These are phyloP conservation scores for Eira barbara DNA, from an alignment of 2,113 vertebrate species.

Conservation along the genomic window DNA sequence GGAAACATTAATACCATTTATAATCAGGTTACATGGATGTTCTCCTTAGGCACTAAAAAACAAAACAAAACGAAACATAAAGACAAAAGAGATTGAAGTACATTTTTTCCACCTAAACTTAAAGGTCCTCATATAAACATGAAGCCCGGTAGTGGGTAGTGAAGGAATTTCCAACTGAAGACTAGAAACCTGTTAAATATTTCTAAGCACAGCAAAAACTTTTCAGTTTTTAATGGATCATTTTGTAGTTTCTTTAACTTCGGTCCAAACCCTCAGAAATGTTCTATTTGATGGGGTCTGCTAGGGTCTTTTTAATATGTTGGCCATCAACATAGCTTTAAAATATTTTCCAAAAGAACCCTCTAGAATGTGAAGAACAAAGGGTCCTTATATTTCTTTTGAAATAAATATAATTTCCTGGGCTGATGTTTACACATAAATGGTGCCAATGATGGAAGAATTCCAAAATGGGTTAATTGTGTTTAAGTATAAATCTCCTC, in stretches of 20 bases:
- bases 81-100: not conserved
- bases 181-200: not conserved
- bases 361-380: not conserved
- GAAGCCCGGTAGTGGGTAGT: not conserved
- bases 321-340: not conserved
- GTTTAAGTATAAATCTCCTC: not conserved
- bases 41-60: conserved; percentile 4
- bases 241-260: conserved; percentile 34
- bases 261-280: not conserved
- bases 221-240: conserved; percentile 27
- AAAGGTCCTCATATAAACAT: not conserved
- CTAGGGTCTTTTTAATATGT: not conserved
- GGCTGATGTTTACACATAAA: not conserved
- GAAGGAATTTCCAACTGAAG: conserved; percentile 17
- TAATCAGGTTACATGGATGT: not conserved
- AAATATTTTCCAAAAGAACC: conserved; percentile 25
- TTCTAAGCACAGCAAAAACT: not conserved
- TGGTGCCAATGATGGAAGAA: not conserved
- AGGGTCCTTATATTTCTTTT: not conserved
- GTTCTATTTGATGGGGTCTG: not conserved
- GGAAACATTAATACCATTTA: not conserved
- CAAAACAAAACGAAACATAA: not conserved
- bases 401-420: not conserved
- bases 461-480: not conserved
- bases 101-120: not conserved